Percentiles rank a stretch among this genome's conserved stretches.
These are phyloP conservation scores for Penaeus chinensis DNA, from an alignment of 1,140 invertebrate species.

Conservation along the genomic window DNA sequence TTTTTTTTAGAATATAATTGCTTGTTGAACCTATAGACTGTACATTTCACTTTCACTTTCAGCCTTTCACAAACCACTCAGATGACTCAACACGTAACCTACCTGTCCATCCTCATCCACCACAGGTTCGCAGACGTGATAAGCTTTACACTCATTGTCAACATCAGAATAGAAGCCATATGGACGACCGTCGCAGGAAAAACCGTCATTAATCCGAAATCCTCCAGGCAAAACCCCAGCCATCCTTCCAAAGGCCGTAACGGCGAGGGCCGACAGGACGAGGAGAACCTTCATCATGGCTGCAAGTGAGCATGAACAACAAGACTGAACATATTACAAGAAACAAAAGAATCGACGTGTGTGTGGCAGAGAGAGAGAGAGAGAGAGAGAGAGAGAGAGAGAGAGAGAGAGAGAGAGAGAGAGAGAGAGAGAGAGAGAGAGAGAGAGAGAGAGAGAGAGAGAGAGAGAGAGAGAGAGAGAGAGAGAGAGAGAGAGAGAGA, in stretches of 20 bases:
- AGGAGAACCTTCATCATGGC: background rate
- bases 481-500: too few relatives aligned
- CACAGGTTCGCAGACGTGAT: constrained; percentile 1
- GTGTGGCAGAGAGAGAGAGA: background rate
- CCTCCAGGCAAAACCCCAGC: background rate
- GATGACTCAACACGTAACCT: background rate
- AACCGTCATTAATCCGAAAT: background rate
- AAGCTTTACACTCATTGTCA: background rate
- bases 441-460: too few relatives aligned
- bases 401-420: too few relatives aligned
- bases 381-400: background rate
- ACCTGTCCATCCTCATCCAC: background rate
- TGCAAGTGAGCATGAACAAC: background rate
- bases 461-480: too few relatives aligned
- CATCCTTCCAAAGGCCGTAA: background rate
- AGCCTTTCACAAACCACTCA: background rate
- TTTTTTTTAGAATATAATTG: background rate
- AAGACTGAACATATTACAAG: too few relatives aligned
- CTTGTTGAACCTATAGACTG: background rate
- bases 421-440: too few relatives aligned
- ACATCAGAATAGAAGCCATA: background rate
- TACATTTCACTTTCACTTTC: background rate
- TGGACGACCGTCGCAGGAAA: background rate
- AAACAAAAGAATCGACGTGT: background rate
- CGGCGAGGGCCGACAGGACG: background rate